phyloP scores from a whole-genome alignment of 2,797 vertebrate genomes.

The Muscicapa striata region DNA sequence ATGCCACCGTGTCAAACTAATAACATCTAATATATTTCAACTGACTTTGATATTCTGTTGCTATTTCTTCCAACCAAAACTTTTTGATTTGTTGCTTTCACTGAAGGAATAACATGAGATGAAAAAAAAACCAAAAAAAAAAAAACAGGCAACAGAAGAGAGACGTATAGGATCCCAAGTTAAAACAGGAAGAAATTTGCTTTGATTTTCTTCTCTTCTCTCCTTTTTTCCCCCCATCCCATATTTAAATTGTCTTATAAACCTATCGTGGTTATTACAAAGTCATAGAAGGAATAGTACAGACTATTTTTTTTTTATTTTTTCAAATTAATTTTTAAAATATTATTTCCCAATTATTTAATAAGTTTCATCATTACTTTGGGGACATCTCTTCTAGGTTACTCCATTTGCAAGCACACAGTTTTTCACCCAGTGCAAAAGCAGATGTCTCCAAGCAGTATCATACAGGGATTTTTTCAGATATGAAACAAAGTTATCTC shows the following conservation, averaged over 20 bases:
- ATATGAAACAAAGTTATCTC: not conserved
- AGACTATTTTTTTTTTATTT: not conserved
- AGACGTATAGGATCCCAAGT: not conserved
- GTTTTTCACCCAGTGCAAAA: not conserved
- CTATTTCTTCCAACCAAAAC: not conserved
- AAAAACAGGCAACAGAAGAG: not conserved
- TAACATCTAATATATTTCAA: not conserved
- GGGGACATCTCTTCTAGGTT: not conserved
- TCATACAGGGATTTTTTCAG: not conserved
- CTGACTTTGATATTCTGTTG: not conserved
- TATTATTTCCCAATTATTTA: not conserved
- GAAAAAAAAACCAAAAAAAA: no score
- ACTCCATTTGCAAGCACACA: not conserved
- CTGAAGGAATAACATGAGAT: not conserved
- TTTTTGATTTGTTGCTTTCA: not conserved
- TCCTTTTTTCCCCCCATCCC: accelerated
- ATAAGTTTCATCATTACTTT: not conserved
- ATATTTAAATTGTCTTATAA: not conserved
- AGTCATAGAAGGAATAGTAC: not conserved
- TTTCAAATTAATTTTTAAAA: not conserved
- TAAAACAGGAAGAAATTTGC: not conserved
- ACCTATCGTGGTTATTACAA: not conserved
- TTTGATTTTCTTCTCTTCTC: not conserved
- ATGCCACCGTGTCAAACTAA: not conserved
- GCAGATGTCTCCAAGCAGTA: not conserved